These are phyloP conservation scores for Andrena chrysosceles DNA, from an alignment of 2,888 invertebrate genomes.

Conservation along the genomic window DNA sequence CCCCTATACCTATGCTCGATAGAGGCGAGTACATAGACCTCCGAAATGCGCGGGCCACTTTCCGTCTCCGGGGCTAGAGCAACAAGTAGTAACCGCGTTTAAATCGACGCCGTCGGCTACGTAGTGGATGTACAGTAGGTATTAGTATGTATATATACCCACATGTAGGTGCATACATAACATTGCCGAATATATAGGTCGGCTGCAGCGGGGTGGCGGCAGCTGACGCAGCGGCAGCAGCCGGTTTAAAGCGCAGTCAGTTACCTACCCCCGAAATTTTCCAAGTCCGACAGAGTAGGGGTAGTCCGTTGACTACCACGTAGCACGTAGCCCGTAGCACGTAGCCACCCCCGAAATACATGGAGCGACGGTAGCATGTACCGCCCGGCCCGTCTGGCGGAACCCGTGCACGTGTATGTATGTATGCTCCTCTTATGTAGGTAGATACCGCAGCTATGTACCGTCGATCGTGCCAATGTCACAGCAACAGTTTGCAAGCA, in stretches of 20 bases:
- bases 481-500: constrained; percentile 65
- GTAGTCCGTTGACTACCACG: constrained; percentile 45
- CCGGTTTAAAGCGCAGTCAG: constrained; percentile 62
- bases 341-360: constrained; percentile 47
- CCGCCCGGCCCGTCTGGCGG: constrained; percentile 21
- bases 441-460: constrained; percentile 16
- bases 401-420: constrained; percentile 14
- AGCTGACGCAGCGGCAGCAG: constrained; percentile 58
- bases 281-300: constrained; percentile 61
- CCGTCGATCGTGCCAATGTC: constrained; percentile 66
- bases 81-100: constrained; percentile 83
- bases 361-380: constrained; percentile 25
- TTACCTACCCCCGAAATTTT: constrained; percentile 74
- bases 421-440: constrained; percentile 27
- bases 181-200: constrained; percentile 59
- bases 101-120: constrained; percentile 75
- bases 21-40: constrained; percentile 14
- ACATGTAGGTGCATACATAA: constrained; percentile 58
- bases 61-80: constrained; percentile 78
- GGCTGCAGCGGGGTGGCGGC: constrained; percentile 52
- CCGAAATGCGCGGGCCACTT: constrained; percentile 54
- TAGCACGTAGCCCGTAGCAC: constrained; percentile 20
- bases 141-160: constrained; percentile 52
- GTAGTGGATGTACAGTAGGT: constrained; percentile 67
- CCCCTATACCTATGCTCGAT: not conserved